Conservation (phyloP, 2,888 invertebrate genomes). For the Allacma fusca region DNA sequence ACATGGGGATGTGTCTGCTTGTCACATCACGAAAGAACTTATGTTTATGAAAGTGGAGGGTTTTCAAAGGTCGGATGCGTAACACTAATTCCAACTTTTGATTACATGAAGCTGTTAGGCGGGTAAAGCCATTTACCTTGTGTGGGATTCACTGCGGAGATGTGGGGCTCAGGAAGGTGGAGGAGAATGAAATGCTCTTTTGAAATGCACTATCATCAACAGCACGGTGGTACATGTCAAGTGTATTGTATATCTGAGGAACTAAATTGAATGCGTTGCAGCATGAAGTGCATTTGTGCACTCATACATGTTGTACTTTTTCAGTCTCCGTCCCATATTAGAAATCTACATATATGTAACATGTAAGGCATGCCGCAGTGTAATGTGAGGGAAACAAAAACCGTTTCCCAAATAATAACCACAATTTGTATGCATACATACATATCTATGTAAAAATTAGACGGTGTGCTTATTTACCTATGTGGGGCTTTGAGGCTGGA, state of each 20-base stretch:
- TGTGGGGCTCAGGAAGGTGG: constrained; percentile 21
- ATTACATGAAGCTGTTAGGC: no score
- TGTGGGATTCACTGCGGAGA: not conserved
- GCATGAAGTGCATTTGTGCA: constrained; percentile 32
- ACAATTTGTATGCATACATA: not conserved
- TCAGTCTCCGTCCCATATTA: not conserved
- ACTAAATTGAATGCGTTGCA: constrained; percentile 17
- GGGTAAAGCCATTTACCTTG: no score
- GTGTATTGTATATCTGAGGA: not conserved
- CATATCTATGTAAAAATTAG: no score
- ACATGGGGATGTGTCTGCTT: not conserved
- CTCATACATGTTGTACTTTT: not conserved
- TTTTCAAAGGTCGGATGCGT: not conserved
- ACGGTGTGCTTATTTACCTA: no score
- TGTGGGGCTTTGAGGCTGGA: not conserved
- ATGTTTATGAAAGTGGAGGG: not conserved
- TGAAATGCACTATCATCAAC: constrained; percentile 32
- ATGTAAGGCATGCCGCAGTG: not conserved
- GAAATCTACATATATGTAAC: constrained; percentile 16
- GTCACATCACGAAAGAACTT: not conserved
- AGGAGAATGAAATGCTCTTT: constrained; percentile 30
- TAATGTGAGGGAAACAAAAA: constrained; percentile 1
- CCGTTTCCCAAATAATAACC: not conserved
- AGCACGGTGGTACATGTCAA: not conserved
- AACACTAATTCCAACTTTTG: constrained; percentile 2